Evolutionary conservation across 2,113 vertebrate genomes (phyloP).

Genomic region (Trematocara unimaculatum): DNA sequence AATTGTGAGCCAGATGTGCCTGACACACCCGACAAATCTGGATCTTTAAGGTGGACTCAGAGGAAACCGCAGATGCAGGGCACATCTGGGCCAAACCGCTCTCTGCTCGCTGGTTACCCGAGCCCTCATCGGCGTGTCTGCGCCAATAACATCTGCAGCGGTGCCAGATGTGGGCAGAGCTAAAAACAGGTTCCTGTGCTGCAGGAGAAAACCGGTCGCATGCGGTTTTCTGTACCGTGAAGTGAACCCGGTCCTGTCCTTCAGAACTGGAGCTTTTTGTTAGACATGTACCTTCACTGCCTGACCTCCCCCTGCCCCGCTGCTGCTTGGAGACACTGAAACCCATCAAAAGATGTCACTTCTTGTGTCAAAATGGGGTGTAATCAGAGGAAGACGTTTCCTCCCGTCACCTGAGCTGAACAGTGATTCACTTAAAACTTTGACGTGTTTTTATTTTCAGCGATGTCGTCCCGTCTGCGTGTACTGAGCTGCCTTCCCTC

Average conservation of each 20-base stretch:
- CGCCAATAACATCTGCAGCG: neutral
- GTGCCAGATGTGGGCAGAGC: neutral
- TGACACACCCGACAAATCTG: neutral
- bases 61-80: neutral
- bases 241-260: neutral
- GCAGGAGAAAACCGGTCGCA: neutral
- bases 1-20: neutral
- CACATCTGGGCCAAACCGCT: neutral
- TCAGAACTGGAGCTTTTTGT: neutral
- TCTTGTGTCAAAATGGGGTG: neutral
- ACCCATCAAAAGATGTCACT: neutral
- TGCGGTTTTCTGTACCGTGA: neutral
- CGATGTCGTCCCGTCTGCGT: neutral
- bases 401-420: neutral
- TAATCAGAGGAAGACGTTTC: neutral
- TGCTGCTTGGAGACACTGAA: neutral
- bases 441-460: neutral
- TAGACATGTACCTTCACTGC: neutral
- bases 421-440: neutral
- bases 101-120: neutral
- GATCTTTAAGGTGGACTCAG: neutral
- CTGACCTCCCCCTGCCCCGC: neutral
- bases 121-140: neutral
- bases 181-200: neutral
- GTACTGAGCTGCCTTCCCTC: neutral